These are phyloP conservation scores for Pollenia amentaria DNA, from an alignment of 2,888 invertebrate species.

Conservation along the genomic window DNA sequence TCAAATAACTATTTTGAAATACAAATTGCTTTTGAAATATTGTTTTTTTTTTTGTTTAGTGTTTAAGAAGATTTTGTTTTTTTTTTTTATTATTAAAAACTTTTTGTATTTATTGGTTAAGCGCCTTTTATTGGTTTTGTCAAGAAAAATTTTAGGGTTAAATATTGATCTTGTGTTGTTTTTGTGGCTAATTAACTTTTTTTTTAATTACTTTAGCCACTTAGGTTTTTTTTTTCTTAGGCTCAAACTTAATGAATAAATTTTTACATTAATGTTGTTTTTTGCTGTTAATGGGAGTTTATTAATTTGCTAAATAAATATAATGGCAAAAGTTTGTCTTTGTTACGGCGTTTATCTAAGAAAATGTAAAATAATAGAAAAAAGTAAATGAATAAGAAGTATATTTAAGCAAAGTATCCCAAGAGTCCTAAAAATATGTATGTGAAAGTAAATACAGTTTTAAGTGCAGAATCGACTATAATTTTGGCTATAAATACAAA, in stretches of 20 bases:
- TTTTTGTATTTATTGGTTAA: no score
- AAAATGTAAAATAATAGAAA: neutral
- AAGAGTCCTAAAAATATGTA: no score
- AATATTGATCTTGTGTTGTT: neutral
- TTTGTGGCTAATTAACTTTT: neutral
- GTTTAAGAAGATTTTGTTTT: neutral
- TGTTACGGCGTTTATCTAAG: neutral
- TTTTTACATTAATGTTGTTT: constrained; percentile 18
- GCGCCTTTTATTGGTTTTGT: neutral
- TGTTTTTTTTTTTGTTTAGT: neutral
- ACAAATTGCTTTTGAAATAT: neutral
- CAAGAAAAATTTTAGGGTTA: neutral
- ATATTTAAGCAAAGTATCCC: no score
- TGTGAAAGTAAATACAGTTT: no score
- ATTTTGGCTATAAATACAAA: no score
- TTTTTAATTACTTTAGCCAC: neutral
- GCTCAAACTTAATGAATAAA: constrained; percentile 20
- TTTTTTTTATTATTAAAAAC: no score
- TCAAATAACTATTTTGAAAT: constrained; percentile 21
- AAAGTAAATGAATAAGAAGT: neutral
- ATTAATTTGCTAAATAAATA: constrained; percentile 39
- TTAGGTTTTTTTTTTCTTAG: constrained; percentile 8
- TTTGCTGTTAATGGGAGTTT: constrained; percentile 3
- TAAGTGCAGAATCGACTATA: no score
- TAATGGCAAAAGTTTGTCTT: constrained; percentile 24